Conservation (phyloP, 2,888 invertebrate genomes). For the Tineola bisselliella region DNA sequence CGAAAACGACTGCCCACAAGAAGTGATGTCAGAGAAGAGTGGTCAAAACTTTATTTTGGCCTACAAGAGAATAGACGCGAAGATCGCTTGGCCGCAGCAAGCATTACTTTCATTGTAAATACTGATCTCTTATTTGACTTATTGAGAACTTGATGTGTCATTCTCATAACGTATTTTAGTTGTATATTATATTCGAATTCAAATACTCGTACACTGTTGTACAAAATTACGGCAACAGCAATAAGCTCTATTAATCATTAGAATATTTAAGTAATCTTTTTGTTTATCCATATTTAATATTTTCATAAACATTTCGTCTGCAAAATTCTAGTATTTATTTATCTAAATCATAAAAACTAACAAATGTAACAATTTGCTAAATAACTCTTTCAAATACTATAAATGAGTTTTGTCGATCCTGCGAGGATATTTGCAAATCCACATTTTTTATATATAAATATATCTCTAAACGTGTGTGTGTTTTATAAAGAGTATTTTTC, state of each 20-base stretch:
- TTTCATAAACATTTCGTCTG: neutral
- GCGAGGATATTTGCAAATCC: neutral
- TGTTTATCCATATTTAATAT: neutral
- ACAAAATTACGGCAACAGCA: neutral
- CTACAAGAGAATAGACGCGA: conserved; percentile 94
- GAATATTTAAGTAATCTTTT: neutral
- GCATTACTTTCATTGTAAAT: conserved; percentile 44
- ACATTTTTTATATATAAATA: neutral
- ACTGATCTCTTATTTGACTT: neutral
- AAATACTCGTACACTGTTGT: neutral
- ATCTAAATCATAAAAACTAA: neutral
- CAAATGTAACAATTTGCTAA: neutral
- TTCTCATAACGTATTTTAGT: neutral
- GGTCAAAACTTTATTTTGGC: conserved; percentile 91
- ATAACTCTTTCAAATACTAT: neutral
- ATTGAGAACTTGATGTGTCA: neutral
- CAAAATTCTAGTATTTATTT: neutral
- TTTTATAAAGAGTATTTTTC: neutral
- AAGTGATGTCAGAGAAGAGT: conserved; percentile 76
- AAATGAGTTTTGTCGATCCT: neutral
- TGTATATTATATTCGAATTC: neutral
- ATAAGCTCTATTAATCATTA: too few relatives aligned
- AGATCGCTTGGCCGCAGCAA: conserved; percentile 93
- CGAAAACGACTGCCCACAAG: conserved; percentile 91
- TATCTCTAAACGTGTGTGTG: neutral